These are phyloP conservation scores for Erynnis tages DNA, from an alignment of 2,888 invertebrate species.

Conservation along the genomic window DNA sequence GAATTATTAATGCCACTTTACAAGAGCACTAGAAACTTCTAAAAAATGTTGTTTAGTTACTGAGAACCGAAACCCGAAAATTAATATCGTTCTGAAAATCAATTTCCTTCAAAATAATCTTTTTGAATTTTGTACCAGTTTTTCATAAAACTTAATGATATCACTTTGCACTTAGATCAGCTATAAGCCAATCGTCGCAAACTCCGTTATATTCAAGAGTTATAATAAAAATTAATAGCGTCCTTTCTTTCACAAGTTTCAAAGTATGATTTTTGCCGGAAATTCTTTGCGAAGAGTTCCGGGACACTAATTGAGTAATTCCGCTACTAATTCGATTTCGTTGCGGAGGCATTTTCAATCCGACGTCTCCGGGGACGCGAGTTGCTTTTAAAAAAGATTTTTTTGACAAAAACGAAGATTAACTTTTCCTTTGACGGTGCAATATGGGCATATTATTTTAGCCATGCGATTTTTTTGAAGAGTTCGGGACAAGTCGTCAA, in stretches of 20 bases:
- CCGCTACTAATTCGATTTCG: slow-evolving; percentile 46
- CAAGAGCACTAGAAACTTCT: no score
- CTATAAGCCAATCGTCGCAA: no score
- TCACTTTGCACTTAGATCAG: no score
- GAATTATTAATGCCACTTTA: no score
- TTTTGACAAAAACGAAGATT: slow-evolving; percentile 32
- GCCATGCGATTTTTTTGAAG: neutral
- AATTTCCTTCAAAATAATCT: no score
- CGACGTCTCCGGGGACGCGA: slow-evolving; percentile 35
- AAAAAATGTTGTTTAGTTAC: no score
- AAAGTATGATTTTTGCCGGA: slow-evolving; percentile 9
- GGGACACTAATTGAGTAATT: slow-evolving; percentile 47
- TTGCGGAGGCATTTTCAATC: slow-evolving; percentile 40
- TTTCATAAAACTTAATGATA: no score
- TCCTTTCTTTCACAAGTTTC: neutral
- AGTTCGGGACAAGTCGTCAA: no score
- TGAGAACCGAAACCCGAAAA: no score
- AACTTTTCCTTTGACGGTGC: slow-evolving; percentile 10
- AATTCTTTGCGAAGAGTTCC: slow-evolving; percentile 11
- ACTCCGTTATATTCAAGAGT: neutral
- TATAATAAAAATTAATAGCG: neutral
- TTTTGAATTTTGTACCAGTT: no score
- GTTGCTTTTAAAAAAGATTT: slow-evolving; percentile 40
- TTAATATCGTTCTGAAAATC: no score
- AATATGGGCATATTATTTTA: slow-evolving; percentile 10